Percentiles rank a stretch among this genome's conserved stretches.
These are phyloP conservation scores for Pollachius pollachius DNA, from an alignment of 2,113 vertebrate species.

Conservation along the genomic window DNA sequence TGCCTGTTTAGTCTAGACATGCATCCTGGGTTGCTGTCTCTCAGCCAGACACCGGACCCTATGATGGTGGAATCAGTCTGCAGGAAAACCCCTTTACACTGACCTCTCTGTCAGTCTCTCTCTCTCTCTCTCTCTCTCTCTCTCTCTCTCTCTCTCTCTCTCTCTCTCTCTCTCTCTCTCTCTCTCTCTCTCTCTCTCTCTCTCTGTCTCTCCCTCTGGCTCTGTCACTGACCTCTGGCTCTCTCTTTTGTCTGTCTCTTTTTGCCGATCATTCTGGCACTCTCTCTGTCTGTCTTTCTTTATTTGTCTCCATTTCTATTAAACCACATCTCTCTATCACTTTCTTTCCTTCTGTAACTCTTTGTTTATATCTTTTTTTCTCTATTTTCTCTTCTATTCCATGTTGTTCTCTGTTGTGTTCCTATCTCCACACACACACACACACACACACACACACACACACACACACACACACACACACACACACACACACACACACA, in stretches of 20 bases:
- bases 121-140: constrained; percentile 1
- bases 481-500: background rate
- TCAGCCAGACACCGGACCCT: constrained; percentile 64
- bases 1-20: constrained; percentile 73
- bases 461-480: too few species aligned
- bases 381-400: background rate
- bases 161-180: constrained; percentile 5
- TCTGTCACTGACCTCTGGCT: background rate
- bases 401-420: background rate
- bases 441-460: constrained; percentile 1
- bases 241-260: background rate
- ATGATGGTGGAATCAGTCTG: constrained; percentile 68
- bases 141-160: constrained; percentile 34
- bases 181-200: background rate
- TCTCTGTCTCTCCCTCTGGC: background rate
- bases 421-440: background rate
- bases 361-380: constrained; percentile 16
- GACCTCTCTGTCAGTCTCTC: constrained; percentile 36
- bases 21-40: constrained; percentile 69
- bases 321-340: background rate
- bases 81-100: constrained; percentile 55
- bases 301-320: background rate
- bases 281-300: constrained; percentile 34
- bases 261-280: background rate
- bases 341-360: constrained; percentile 37